phyloP scores from a whole-genome alignment of 1,140 invertebrate genomes.

The Musca vetustissima region DNA sequence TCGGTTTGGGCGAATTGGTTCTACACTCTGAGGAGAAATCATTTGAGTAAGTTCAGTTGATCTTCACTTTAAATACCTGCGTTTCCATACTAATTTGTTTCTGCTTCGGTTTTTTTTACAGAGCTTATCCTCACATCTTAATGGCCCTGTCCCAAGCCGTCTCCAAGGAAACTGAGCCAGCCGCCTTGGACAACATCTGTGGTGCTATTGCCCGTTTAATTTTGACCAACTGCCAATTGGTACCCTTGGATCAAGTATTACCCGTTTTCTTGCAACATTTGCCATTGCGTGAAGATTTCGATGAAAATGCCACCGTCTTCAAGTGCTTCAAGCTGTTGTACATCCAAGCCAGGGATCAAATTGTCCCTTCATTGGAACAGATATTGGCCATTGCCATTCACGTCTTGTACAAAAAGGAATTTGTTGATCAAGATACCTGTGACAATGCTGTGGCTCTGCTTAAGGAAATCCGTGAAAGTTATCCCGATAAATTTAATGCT shows the following conservation, averaged over 20 bases:
- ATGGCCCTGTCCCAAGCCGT: slow-evolving; percentile 67
- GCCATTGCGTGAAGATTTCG: slow-evolving; percentile 74
- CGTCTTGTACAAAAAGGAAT: slow-evolving; percentile 59
- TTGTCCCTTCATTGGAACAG: slow-evolving; percentile 58
- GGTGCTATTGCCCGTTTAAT: slow-evolving; percentile 76
- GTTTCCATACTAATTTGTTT: neutral
- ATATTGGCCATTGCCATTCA: slow-evolving; percentile 61
- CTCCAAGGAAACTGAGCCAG: slow-evolving; percentile 62
- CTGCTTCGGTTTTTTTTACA: slow-evolving; percentile 16
- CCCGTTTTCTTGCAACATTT: slow-evolving; percentile 71
- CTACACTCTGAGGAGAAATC: slow-evolving; percentile 57
- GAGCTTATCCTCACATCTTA: slow-evolving; percentile 60
- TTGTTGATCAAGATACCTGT: slow-evolving; percentile 32
- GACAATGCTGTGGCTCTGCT: slow-evolving; percentile 58
- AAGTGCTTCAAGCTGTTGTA: slow-evolving; percentile 68
- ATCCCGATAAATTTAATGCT: slow-evolving; percentile 58
- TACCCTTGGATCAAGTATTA: slow-evolving; percentile 72
- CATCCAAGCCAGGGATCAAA: slow-evolving; percentile 59
- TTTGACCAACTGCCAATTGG: slow-evolving; percentile 62
- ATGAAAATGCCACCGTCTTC: slow-evolving; percentile 73
- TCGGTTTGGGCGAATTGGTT: slow-evolving; percentile 73
- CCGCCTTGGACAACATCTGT: slow-evolving; percentile 76
- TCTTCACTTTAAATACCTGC: neutral
- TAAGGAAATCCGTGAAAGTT: slow-evolving; percentile 60
- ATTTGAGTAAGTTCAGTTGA: slow-evolving; percentile 39